Evolutionary conservation across 2,888 invertebrate species (phyloP).

Genomic region (Arrhopalites spinosus): DNA sequence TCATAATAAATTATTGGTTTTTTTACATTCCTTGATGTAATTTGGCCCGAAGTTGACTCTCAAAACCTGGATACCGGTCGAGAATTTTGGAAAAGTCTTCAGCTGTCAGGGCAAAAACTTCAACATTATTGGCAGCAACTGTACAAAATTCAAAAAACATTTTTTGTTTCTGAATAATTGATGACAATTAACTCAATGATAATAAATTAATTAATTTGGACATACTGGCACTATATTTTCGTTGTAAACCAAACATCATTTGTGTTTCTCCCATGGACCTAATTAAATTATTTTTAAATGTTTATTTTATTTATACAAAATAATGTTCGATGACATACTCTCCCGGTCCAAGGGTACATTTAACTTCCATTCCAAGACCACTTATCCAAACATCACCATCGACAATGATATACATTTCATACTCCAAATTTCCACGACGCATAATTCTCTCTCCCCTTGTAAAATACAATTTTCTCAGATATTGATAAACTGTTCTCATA

Average conservation of each 20-base stretch:
- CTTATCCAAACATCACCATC: conserved; percentile 52
- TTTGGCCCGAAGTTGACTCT: conserved; percentile 19
- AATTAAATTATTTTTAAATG: background rate
- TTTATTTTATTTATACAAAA: background rate
- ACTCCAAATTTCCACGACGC: conserved; percentile 50
- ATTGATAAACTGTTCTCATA: conserved; percentile 45
- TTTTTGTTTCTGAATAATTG: background rate
- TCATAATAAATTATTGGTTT: too few species aligned
- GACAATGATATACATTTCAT: conserved; percentile 51
- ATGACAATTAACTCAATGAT: background rate
- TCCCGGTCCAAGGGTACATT: conserved; percentile 47
- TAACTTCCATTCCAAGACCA: conserved; percentile 42
- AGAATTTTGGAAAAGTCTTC: conserved; percentile 44
- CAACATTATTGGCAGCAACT: conserved; percentile 46
- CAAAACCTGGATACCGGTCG: conserved; percentile 44
- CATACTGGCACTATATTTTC: conserved; percentile 1
- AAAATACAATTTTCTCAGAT: conserved; percentile 45
- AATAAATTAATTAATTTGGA: too few species aligned
- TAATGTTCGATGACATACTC: conserved; percentile 30
- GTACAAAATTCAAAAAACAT: conserved; percentile 42
- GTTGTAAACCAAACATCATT: conserved; percentile 27
- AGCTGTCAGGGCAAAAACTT: conserved; percentile 45
- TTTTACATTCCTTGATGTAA: background rate
- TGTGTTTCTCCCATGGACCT: conserved; percentile 33
- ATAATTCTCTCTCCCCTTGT: conserved; percentile 47